Conservation (phyloP, 2,113 vertebrate genomes). For the Tupaia tana region DNA sequence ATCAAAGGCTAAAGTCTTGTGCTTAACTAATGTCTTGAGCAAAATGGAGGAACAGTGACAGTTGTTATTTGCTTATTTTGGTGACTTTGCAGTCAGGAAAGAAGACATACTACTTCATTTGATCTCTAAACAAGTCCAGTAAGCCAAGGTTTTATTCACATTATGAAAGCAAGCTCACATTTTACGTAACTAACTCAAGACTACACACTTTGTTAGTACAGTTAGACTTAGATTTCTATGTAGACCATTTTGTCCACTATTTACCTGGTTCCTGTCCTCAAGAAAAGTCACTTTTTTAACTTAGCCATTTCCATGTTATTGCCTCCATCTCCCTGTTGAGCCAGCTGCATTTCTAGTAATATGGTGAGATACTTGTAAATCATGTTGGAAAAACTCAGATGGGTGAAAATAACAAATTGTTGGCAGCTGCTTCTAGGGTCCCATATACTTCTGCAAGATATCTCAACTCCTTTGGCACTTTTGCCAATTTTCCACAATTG, state of each 20-base stretch:
- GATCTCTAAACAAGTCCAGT: not conserved
- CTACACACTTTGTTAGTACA: not conserved
- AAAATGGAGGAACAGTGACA: not conserved
- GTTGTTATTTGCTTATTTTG: not conserved
- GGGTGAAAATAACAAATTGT: not conserved
- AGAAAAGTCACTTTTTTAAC: not conserved
- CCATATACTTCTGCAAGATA: not conserved
- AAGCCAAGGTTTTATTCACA: not conserved
- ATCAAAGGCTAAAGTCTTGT: not conserved
- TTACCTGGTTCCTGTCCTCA: not conserved
- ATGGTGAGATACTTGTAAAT: not conserved
- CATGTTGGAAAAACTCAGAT: not conserved
- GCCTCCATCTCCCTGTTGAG: not conserved
- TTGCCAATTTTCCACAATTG: not conserved
- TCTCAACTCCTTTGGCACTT: not conserved
- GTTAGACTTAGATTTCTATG: not conserved
- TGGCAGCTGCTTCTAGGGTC: not conserved
- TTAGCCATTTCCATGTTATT: not conserved
- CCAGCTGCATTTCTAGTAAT: not conserved
- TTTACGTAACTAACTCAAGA: not conserved
- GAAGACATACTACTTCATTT: not conserved
- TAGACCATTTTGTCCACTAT: not conserved
- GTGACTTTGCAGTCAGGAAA: not conserved
- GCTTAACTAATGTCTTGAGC: not conserved
- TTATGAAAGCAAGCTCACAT: not conserved